Evolutionary conservation across 2,113 vertebrate species (phyloP).

Genomic region (Corythornis cristatus): DNA sequence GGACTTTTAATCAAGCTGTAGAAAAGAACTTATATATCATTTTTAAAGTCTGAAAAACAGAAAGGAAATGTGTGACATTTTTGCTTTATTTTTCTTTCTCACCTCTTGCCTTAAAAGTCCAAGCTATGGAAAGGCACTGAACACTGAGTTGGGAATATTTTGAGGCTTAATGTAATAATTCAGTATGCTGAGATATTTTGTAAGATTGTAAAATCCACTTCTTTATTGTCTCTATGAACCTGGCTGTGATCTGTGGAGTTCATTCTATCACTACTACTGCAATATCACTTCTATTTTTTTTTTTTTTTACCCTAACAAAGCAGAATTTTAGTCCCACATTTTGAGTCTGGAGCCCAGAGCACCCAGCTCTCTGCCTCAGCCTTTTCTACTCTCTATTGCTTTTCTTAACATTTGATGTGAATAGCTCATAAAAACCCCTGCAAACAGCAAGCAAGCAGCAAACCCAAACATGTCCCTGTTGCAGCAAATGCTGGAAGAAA

Average conservation of each 20-base stretch:
- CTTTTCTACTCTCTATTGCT: constrained; percentile 16
- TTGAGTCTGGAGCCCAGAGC: neutral
- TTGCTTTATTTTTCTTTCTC: neutral
- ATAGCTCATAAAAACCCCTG: constrained; percentile 24
- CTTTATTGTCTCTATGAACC: neutral
- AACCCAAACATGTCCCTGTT: constrained; percentile 20
- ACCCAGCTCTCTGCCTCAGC: constrained; percentile 1
- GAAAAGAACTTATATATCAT: neutral
- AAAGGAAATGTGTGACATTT: neutral
- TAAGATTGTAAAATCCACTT: neutral
- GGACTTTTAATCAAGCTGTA: neutral
- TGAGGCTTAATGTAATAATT: neutral
- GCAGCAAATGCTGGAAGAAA: constrained; percentile 59
- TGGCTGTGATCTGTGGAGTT: neutral
- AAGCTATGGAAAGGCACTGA: neutral
- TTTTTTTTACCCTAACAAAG: neutral
- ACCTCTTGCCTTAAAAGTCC: neutral
- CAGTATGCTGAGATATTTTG: neutral
- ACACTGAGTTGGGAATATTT: neutral
- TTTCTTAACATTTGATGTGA: constrained; percentile 25
- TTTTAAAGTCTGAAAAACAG: neutral
- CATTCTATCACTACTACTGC: neutral
- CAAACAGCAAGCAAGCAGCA: constrained; percentile 43
- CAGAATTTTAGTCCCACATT: neutral
- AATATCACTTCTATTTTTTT: neutral